Base-by-base conservation (phyloP, 2,888 invertebrate species). In the Acrobasis consociella region DNA sequence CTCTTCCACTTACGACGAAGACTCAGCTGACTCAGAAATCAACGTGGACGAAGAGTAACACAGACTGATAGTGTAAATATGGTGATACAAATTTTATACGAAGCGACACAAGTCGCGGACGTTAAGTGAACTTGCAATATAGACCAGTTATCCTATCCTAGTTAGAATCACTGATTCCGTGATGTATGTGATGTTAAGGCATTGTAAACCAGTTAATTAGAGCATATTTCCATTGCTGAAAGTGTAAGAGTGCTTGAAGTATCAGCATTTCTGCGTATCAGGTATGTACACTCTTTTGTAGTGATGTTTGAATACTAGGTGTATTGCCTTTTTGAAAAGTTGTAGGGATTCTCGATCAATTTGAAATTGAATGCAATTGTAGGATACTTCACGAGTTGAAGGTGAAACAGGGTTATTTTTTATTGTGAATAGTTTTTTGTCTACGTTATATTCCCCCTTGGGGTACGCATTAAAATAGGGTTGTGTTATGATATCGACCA, bases 1-100 rank as follows among this genome's bases (percentile, higher is more conserved):
- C 70, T 92, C 92, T 69, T 91, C 92, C 74, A 90, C 92, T 13
- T 92, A 92, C 86, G 92, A 92, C 77, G 92, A 92, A 78, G 92
- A 92, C 78, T 92, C 92, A 67, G 88, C 82, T 66, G 92, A 92
- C 83, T 92, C 92, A 55, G 92, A 92, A 78, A 92, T 92, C 82
- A 92, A 92, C 83, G 92, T 92, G 65, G 92, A 92, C 80, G 92
- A 92, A 73, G 92, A 92, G 79, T 92, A 88, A 83, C 60, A 69
- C 71, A 72, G 81, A 82, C 86, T 77, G 79, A 80, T 77, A 81
- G 85, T 87, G 87, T 83, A 76, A 75, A 83, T 78, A 78, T 64
- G 67, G 77, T 74, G 80, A 72, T 72, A 69, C 61, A 50, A 62
- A 60, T 60, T 55, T 63, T 65, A 58, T 60, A 50, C 31, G 55